Evolutionary conservation across 2,113 vertebrate species (phyloP), one percentile per base, ranked within the genome.

Genomic region (Tringa solitaria): DNA sequence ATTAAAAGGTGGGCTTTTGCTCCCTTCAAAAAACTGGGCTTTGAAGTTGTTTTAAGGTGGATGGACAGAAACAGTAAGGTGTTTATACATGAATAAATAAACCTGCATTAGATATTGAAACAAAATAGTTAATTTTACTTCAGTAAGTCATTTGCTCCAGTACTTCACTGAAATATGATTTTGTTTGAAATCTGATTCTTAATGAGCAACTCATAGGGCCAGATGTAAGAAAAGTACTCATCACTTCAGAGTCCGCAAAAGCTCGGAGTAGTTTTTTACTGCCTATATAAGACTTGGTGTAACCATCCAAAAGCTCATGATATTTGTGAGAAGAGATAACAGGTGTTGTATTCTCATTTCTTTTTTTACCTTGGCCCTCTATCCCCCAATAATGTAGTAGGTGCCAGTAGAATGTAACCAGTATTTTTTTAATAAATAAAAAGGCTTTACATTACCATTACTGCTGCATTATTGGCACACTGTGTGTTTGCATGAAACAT

Each of bases 391-490:
- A 60, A 84, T 60, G 65, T 75, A 86, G 51, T 83, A 90, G 92
- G 90, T 96, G 92, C 90, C 90, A 78, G 76, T 86, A 93, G 87
- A 94, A 88, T 95, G 75, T 91, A 94, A 96, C 51, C 41, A 80
- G 88, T 95, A 92, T 91, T 92, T 92, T 91, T 95, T 91, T 79
- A 94, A 82, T 82, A 87, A 96, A 96, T 88, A 75, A 91, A 95
- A 90, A 89, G 68, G 51, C 13, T 88, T 93, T 86, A 50, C 45
- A 14, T 80, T 64, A 61, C 46, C 33, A 46, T 73, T 86, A 28
- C 69, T 94, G 68, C 45, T 96, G 86, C 80, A 79, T 94, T 72
- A 61, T 61, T 84, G 53, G 45, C 90, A 84, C 88, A 79, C 88
- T 23, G 46, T 85, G 72, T 77, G 63, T 90, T 91, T 78, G 86